Conservation (phyloP, 2,888 invertebrate genomes). For the Protodeltote pygarga region DNA sequence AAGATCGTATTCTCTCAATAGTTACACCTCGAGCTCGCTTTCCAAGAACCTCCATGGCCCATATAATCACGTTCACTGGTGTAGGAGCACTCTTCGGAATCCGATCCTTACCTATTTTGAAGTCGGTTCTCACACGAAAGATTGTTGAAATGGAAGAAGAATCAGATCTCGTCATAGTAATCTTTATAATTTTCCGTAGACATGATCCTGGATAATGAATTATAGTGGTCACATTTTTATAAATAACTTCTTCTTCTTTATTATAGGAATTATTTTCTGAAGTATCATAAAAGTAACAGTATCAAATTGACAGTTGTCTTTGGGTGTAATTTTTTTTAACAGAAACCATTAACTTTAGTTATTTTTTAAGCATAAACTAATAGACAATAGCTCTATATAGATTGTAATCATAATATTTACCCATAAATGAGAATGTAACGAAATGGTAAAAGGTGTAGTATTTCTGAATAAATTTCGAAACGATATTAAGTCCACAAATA, state of each 20-base stretch:
- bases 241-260: too few species aligned
- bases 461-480: too few species aligned
- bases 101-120: slow-evolving; percentile 52
- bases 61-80: slow-evolving; percentile 65
- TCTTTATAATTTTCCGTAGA: slow-evolving; percentile 13
- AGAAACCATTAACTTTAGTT: too few species aligned
- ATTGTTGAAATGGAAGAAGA: slow-evolving; percentile 51
- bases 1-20: slow-evolving; percentile 54
- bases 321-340: too few species aligned
- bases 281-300: background rate
- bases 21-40: slow-evolving; percentile 55
- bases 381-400: too few species aligned
- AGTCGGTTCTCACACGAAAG: slow-evolving; percentile 53
- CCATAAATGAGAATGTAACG: too few species aligned
- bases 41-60: slow-evolving; percentile 65
- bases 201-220: slow-evolving; percentile 13
- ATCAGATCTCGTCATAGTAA: slow-evolving; percentile 47
- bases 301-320: background rate
- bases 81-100: slow-evolving; percentile 49
- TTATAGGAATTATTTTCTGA: background rate
- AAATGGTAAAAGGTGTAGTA: too few species aligned
- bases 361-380: too few species aligned
- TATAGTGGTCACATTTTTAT: slow-evolving; percentile 7
- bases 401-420: too few species aligned
- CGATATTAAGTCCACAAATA: too few species aligned